phyloP scores from a whole-genome alignment of 92 coral and sea anemone genomes.

The Bergia sp. region DNA sequence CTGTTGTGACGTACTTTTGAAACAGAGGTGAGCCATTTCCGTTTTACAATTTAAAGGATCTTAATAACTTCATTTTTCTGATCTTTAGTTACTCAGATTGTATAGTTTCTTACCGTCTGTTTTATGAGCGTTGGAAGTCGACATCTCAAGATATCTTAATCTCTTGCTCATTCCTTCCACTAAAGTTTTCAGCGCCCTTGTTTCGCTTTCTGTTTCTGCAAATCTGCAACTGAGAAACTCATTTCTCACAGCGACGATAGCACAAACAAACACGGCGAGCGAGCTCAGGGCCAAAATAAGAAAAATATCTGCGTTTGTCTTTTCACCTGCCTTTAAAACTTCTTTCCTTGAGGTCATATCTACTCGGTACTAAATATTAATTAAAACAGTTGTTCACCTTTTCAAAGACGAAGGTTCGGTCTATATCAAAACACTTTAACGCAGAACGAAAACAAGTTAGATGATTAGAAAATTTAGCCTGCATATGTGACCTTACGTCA shows the following conservation, averaged over 20 bases:
- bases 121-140: neutral
- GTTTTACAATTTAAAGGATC: neutral
- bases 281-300: neutral
- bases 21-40: neutral
- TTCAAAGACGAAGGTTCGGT: too few relatives aligned
- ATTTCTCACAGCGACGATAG: neutral
- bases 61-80: too few relatives aligned
- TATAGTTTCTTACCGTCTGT: neutral
- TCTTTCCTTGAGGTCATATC: neutral
- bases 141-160: neutral
- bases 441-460: too few relatives aligned
- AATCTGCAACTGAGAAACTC: neutral
- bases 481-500: too few relatives aligned
- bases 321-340: neutral
- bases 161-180: neutral
- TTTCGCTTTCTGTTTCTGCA: slow-evolving; percentile 3
- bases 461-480: too few relatives aligned
- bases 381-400: too few relatives aligned
- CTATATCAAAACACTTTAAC: too few relatives aligned
- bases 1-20: too few relatives aligned
- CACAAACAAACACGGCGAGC: neutral
- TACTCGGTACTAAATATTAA: too few relatives aligned
- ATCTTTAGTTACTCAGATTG: too few relatives aligned
- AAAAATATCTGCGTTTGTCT: neutral
- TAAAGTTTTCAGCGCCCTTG: neutral